Evolutionary conservation across 2,797 vertebrate species (phyloP).

Genomic region (Hydrophis major): DNA sequence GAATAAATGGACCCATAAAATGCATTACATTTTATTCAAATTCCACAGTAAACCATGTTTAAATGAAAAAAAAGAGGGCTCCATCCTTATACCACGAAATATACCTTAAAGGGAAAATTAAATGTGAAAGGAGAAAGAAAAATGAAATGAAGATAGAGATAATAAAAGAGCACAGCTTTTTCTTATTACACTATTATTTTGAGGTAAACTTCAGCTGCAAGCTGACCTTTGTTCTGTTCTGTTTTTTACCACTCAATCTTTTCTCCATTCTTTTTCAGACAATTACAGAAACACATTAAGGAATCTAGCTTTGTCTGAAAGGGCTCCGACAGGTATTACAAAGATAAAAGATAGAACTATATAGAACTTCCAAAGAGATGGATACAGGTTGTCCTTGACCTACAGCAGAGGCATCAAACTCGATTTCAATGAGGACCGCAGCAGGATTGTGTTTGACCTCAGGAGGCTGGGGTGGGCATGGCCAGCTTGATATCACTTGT

Average conservation of each 20-base stretch:
- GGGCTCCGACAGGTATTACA: background rate
- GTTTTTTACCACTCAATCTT: constrained; percentile 28
- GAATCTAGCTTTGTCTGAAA: constrained; percentile 1
- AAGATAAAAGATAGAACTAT: background rate
- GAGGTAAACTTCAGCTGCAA: constrained; percentile 26
- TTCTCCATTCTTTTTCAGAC: constrained; percentile 30
- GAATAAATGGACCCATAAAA: constrained; percentile 58
- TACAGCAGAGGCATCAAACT: too few species aligned
- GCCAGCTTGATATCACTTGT: too few species aligned
- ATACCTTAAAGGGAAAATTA: background rate
- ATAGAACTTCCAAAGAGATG: background rate
- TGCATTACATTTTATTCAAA: constrained; percentile 34
- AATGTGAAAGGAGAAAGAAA: background rate
- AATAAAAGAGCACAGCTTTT: background rate
- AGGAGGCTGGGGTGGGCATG: too few species aligned
- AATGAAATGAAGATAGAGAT: background rate
- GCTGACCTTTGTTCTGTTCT: constrained; percentile 20
- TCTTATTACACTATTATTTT: background rate
- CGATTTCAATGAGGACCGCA: too few species aligned
- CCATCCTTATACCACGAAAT: background rate
- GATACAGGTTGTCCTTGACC: background rate
- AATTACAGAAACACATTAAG: constrained; percentile 27
- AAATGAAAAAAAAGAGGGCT: background rate
- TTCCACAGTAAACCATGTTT: background rate
- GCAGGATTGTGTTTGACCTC: too few species aligned